Base-by-base conservation (phyloP, 2,113 vertebrate genomes). In the Vidua chalybeata region DNA sequence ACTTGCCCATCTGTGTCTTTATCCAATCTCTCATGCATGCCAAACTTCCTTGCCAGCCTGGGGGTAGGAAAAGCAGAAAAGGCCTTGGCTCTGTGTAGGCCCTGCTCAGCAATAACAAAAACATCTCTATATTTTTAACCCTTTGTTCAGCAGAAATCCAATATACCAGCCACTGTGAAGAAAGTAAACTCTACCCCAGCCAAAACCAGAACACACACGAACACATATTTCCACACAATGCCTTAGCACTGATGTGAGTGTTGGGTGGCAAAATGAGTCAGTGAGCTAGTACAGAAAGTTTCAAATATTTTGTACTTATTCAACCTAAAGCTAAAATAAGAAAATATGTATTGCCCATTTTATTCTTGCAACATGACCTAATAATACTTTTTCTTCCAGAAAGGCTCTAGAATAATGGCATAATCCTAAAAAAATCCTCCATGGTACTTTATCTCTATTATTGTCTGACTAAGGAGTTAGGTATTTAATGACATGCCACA, bases 1-100 rank as follows among this genome's bases (percentile, higher is more conserved):
- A 39, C 9, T 43, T 52, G 24, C 39, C 61, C 15, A 19, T 33
- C 69, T 54, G 19, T 30, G 13, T 75, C 7, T 46, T 13, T 16
- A 26, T 37, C 28, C 13, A n/a, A 14, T 30, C 11, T 39, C 13
- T 37, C n/a, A 30, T 8, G 11, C 6, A 54, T 0, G 0, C 5
- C 54, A 2, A 11, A 33, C 4, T 17, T 61, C 13, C n/a, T 75
- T 8, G 2, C 24, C 62, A 82, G 16, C 11, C 4, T 54, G n/a
- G 39, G 7, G 51, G 24, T 5, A 61, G 5, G 11, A 46, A 48
- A 30, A 41, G 21, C 13, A 61, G 39, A 30, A 54, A 46, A 46
- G 19, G 19, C 28, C 2, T n/a, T 30, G 28, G 13, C 23, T 67
- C 54, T n/a, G 9, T 35, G 35, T 35, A 35, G 35, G 35, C 35